These are phyloP conservation scores for Laothoe populi DNA, from an alignment of 2,888 invertebrate genomes.

Conservation along the genomic window DNA sequence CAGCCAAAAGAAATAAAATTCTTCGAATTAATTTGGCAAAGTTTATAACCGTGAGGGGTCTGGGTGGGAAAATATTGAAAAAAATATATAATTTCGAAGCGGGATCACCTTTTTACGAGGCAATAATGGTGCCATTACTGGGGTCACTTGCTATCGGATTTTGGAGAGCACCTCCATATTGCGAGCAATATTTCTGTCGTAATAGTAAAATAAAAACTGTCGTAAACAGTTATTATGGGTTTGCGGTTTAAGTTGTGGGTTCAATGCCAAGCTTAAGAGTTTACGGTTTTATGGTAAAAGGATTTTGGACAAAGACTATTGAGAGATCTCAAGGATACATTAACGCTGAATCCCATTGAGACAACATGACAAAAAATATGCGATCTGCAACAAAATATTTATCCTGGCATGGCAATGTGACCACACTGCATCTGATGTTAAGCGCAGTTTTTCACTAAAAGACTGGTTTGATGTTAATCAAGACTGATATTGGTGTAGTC, in stretches of 20 bases:
- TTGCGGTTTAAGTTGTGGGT: slow-evolving; percentile 14
- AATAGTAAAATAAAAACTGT: slow-evolving; percentile 77
- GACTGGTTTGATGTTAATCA: too few species aligned
- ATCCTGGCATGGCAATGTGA: too few species aligned
- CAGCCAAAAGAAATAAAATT: slow-evolving; percentile 42
- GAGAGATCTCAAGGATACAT: too few species aligned
- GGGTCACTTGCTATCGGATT: slow-evolving; percentile 67
- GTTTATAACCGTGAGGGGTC: slow-evolving; percentile 38
- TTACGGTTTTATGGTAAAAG: neutral
- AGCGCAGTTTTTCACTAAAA: too few species aligned
- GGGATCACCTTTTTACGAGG: slow-evolving; percentile 69
- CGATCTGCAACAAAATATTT: too few species aligned
- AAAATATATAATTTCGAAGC: slow-evolving; percentile 47
- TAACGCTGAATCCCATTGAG: too few species aligned
- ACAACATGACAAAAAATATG: too few species aligned
- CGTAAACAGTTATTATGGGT: slow-evolving; percentile 45
- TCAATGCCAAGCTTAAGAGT: slow-evolving; percentile 28
- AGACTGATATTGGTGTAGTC: too few species aligned
- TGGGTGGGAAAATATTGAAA: slow-evolving; percentile 46
- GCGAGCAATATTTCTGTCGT: slow-evolving; percentile 67
- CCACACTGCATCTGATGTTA: too few species aligned
- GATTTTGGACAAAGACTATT: neutral
- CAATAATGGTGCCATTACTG: slow-evolving; percentile 64
- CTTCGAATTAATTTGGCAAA: slow-evolving; percentile 54
- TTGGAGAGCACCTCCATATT: slow-evolving; percentile 49